These are phyloP conservation scores for Corynorhinus townsendii DNA, from an alignment of 2,113 vertebrate species.

Conservation along the genomic window DNA sequence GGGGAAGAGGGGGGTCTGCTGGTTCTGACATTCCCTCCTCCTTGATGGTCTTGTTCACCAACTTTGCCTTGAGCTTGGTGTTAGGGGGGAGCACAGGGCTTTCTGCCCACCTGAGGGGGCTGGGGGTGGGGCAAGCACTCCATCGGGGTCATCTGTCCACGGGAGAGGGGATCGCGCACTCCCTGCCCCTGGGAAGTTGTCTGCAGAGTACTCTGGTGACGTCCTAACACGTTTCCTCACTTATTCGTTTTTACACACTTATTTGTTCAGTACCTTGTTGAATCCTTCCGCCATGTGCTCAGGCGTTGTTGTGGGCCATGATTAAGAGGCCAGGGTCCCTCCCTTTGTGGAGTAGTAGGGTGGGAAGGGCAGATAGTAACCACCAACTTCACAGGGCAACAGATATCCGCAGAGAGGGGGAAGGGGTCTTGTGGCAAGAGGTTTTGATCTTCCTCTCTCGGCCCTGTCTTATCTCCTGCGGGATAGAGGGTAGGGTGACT, in stretches of 20 bases:
- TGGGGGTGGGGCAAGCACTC: rapidly evolving
- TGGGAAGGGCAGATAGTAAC: background rate
- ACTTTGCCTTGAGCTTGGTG: background rate
- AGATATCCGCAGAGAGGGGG: background rate
- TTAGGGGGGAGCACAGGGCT: background rate
- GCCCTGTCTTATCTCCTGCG: background rate
- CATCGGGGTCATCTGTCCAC: background rate
- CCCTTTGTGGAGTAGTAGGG: background rate
- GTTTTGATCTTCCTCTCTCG: background rate
- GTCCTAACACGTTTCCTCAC: background rate
- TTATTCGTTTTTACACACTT: background rate
- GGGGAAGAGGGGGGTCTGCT: background rate
- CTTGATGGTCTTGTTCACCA: background rate
- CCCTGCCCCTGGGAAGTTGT: background rate
- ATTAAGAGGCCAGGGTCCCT: background rate
- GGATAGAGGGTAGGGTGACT: background rate
- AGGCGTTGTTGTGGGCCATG: background rate
- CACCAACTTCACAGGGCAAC: background rate
- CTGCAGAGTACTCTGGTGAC: background rate
- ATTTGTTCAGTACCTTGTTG: background rate
- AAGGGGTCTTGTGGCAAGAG: background rate
- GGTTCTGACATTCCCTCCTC: background rate
- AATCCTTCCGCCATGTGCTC: background rate
- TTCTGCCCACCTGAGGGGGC: background rate
- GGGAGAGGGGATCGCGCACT: background rate